Evolutionary conservation across 2,888 invertebrate species (phyloP).

Genomic region (Pollenia angustigena): DNA sequence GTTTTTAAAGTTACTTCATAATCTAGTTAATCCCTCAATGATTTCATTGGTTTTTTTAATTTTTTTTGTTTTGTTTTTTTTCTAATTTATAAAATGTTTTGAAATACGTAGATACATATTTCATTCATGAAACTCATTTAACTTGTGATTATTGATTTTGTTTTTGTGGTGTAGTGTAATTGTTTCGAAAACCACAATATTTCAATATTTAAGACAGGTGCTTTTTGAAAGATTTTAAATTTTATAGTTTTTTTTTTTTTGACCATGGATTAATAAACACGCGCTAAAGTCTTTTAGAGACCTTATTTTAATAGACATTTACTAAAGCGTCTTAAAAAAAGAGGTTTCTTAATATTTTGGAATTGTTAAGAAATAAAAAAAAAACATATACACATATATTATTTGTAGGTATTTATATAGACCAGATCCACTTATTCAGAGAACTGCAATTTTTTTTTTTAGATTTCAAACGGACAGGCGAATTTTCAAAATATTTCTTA

Average conservation of each 20-base stretch:
- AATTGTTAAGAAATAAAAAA: too few relatives aligned
- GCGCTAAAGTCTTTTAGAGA: constrained; percentile 48
- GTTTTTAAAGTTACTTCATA: constrained; percentile 51
- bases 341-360: too few relatives aligned
- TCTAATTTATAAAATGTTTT: constrained; percentile 29
- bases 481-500: background rate
- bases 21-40: constrained; percentile 59
- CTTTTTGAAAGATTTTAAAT: constrained; percentile 30
- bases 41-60: constrained; percentile 4
- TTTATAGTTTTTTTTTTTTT: background rate
- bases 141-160: constrained; percentile 22
- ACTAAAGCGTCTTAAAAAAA: constrained; percentile 1
- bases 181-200: constrained; percentile 63
- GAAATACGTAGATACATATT: constrained; percentile 32
- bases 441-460: too few relatives aligned
- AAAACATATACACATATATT: background rate
- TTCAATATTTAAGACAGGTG: constrained; percentile 55
- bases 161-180: constrained; percentile 50
- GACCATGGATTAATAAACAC: constrained; percentile 65
- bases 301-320: too few relatives aligned
- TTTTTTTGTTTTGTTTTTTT: background rate
- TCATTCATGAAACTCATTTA: constrained; percentile 48
- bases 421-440: background rate
- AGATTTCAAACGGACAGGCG: too few relatives aligned
- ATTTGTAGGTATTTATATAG: background rate